Percentiles rank a stretch among this genome's conserved stretches.
Conservation (phyloP, 1,140 invertebrate species). For the Samia ricini region DNA sequence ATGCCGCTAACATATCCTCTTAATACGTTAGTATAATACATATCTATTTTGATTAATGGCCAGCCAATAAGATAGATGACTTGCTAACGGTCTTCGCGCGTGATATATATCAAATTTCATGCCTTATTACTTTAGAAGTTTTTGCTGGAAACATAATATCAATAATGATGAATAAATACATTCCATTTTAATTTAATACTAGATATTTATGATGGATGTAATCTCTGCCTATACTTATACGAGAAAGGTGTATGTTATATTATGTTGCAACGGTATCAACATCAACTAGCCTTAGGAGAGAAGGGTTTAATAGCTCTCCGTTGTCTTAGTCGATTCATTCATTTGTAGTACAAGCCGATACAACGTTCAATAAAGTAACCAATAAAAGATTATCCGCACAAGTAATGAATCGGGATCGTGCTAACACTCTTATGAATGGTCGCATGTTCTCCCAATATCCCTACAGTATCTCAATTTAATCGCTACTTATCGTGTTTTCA, state of each 20-base stretch:
- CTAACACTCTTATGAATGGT: not conserved
- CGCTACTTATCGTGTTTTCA: too few relatives aligned
- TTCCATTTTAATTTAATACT: too few relatives aligned
- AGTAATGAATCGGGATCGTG: not conserved
- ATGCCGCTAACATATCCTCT: too few relatives aligned
- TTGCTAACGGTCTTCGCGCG: conserved; percentile 3
- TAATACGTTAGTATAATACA: not conserved
- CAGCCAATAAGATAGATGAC: conserved; percentile 14
- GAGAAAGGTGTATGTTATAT: too few relatives aligned
- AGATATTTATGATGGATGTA: too few relatives aligned
- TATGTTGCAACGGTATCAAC: too few relatives aligned
- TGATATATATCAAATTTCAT: conserved; percentile 10
- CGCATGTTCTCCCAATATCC: not conserved
- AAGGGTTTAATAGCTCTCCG: too few relatives aligned
- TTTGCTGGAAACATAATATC: not conserved
- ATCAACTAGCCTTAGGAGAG: too few relatives aligned
- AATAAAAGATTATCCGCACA: conserved; percentile 2
- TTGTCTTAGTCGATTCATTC: not conserved
- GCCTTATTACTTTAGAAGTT: conserved; percentile 6
- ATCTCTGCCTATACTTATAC: too few relatives aligned
- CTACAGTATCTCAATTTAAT: conserved; percentile 1
- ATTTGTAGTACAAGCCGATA: not conserved
- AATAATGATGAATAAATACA: too few relatives aligned
- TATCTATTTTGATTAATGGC: conserved; percentile 8
- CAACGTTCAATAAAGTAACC: not conserved